Evolutionary conservation across 2,113 vertebrate species (phyloP).

Genomic region (Galemys pyrenaicus): DNA sequence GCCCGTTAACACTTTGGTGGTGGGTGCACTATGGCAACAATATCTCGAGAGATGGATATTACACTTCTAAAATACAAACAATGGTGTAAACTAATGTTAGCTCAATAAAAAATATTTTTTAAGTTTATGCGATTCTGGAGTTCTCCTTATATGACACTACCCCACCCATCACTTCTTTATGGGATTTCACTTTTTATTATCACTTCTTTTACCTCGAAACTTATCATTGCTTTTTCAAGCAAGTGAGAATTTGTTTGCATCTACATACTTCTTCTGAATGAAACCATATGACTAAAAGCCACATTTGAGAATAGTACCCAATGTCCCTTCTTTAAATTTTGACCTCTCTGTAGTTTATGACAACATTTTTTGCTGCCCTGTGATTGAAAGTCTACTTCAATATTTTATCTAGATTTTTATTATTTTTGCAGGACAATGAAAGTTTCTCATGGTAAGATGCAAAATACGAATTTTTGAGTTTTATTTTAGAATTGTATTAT

Average conservation of each 20-base stretch:
- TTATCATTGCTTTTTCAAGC: not conserved
- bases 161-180: too few species aligned
- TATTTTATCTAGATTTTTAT: not conserved
- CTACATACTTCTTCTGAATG: not conserved
- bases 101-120: too few species aligned
- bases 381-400: not conserved
- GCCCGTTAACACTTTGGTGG: too few species aligned
- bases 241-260: not conserved
- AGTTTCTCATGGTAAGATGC: too few species aligned
- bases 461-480: too few species aligned
- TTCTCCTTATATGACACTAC: not conserved
- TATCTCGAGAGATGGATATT: too few species aligned
- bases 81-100: too few species aligned
- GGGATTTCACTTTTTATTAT: not conserved
- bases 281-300: not conserved
- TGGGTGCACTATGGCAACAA: too few species aligned
- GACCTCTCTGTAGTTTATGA: not conserved
- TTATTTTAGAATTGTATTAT: too few species aligned
- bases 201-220: not conserved
- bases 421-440: not conserved
- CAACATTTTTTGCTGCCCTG: not conserved
- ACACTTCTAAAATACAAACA: too few species aligned
- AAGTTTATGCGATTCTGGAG: not conserved
- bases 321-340: not conserved
- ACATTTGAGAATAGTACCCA: not conserved